Evolutionary conservation across 2,888 invertebrate genomes (phyloP), one percentile per base, ranked within the genome.

Genomic region (Meandrusa payeni): DNA sequence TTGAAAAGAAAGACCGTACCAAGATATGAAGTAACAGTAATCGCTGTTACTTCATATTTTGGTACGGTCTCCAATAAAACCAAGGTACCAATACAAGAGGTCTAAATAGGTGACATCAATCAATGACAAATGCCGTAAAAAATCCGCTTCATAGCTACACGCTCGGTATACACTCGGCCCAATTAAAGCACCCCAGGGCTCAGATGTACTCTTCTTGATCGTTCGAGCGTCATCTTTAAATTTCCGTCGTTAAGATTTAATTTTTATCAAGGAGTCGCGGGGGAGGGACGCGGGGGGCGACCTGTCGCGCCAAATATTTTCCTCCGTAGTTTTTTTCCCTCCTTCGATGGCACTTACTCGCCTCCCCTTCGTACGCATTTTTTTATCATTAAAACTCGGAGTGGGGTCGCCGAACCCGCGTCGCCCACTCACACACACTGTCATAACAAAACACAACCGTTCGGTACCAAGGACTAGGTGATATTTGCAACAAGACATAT

Each of bases 231-330:
- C 87, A 82, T 87, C 87, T 87, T 85, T 85, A 87, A 87, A 87
- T 87, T 87, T 87, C 86, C 87, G 85, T 81, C 82, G 87, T 85
- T 87, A 87, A 87, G 87, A 87, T 87, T 87, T 87, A 87, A 87
- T 87, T 87, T 87, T 83, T 86, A 87, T 78, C 81, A 81, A 77
- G 75, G 47, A 45, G 52, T 48, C 37, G 43, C 49, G 50, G 59
- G 57, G 61, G 51, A 46, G 48, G n/a, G n/a, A n/a, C n/a, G 47
- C 52, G 54, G 62, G 58, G 64, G 75, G 74, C 76, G 81, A 87
- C 87, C 87, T 87, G 87, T 87, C 87, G 87, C 83, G 78, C 87
- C 87, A 87, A 87, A 87, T 87, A 87, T 87, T 87, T 87, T 87
- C 76, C 83, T 86, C 70, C 79, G 82, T 85, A 85, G 86, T 85